Conservation (phyloP, 2,113 vertebrate genomes). For the Rhagologus leucostigma region DNA sequence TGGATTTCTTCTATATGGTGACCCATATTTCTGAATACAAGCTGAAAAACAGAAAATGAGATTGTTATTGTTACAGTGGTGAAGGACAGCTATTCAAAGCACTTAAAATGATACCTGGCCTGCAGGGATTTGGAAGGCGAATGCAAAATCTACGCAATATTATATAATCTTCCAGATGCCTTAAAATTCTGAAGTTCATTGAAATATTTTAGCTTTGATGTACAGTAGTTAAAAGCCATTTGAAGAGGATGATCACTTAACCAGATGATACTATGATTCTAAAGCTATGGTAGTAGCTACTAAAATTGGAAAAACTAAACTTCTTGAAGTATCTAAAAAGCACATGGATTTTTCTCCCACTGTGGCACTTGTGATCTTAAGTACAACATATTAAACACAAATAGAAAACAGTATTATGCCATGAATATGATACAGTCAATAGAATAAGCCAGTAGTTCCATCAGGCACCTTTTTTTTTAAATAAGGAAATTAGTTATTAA, state of each 20-base stretch:
- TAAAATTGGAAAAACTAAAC: background rate
- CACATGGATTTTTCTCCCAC: background rate
- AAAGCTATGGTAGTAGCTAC: background rate
- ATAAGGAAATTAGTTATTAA: background rate
- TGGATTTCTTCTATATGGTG: constrained; percentile 76
- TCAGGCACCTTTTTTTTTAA: background rate
- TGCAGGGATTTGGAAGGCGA: background rate
- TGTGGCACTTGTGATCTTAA: background rate
- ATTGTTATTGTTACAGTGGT: background rate
- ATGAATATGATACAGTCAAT: background rate
- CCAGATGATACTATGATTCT: background rate
- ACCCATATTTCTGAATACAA: constrained; percentile 82
- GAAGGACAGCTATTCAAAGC: background rate
- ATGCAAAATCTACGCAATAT: background rate
- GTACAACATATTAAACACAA: background rate
- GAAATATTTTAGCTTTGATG: background rate
- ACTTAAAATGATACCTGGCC: background rate
- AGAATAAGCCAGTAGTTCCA: background rate
- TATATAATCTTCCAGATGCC: background rate
- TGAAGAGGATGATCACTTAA: background rate
- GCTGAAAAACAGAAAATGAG: constrained; percentile 71
- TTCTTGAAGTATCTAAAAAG: background rate
- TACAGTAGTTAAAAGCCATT: background rate
- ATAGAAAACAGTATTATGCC: background rate
- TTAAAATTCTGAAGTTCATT: background rate